Conservation (phyloP, 37 sponge, comb jelly and placozoan species). For the Cladorhizidae sp. region DNA sequence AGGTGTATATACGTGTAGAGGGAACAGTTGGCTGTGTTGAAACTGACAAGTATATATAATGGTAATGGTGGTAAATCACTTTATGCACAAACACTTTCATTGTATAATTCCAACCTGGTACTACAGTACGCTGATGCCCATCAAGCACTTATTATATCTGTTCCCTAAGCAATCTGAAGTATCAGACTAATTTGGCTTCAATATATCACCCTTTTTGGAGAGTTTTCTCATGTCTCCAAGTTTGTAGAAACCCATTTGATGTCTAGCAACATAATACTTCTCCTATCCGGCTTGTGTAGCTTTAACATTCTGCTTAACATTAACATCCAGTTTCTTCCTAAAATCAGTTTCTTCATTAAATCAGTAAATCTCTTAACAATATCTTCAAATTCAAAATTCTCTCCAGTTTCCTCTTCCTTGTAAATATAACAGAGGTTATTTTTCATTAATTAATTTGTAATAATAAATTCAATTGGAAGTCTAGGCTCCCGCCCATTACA, state of each 20-base stretch:
- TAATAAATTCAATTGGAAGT: no score
- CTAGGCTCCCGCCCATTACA: no score
- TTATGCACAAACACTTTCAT: no score
- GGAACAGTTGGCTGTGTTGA: not conserved
- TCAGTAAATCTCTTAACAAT: no score
- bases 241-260: not conserved
- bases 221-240: conserved; percentile 21
- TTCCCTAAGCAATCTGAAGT: conserved; percentile 11
- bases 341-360: not conserved
- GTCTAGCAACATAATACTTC: conserved; percentile 25
- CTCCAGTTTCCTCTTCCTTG: no score
- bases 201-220: conserved; percentile 16
- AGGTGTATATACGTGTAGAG: no score
- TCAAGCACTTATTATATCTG: no score
- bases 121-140: not conserved
- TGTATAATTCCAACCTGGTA: conserved; percentile 3
- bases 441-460: no score
- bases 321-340: not conserved
- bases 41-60: not conserved
- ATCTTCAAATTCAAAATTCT: no score
- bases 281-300: conserved; percentile 36
- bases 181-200: conserved; percentile 25
- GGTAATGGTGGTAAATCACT: not conserved
- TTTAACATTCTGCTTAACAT: conserved; percentile 17
- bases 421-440: no score